Conservation (phyloP, 1,140 invertebrate genomes). For the Vanessa atalanta region DNA sequence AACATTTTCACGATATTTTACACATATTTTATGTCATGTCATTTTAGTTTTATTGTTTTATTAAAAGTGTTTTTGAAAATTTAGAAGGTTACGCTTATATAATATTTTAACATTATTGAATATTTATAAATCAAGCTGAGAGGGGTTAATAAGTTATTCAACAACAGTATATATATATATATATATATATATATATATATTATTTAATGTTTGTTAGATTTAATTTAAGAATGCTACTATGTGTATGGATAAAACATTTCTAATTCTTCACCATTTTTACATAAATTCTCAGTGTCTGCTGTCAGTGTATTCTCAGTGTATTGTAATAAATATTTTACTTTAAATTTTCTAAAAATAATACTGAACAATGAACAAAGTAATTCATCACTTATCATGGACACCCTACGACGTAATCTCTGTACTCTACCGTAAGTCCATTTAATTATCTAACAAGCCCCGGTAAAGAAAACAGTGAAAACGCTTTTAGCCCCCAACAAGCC, state of each 20-base stretch:
- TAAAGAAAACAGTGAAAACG: constrained; percentile 57
- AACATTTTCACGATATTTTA: too few relatives aligned
- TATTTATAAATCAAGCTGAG: background rate
- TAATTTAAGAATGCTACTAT: too few relatives aligned
- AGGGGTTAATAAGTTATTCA: background rate
- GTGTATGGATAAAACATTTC: background rate
- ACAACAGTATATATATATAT: too few relatives aligned
- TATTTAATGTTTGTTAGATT: too few relatives aligned
- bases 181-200: too few relatives aligned
- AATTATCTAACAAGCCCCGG: constrained; percentile 57
- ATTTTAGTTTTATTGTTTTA: too few relatives aligned
- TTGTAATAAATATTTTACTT: background rate
- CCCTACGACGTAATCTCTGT: constrained; percentile 51
- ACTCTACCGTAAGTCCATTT: constrained; percentile 60
- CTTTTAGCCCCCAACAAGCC: constrained; percentile 33
- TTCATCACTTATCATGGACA: constrained; percentile 23
- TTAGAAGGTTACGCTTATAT: too few relatives aligned
- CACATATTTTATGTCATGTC: too few relatives aligned
- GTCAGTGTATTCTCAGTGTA: too few relatives aligned
- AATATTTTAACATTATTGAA: too few relatives aligned
- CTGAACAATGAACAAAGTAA: background rate
- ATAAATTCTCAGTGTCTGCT: background rate
- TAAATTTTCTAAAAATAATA: background rate
- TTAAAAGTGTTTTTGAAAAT: too few relatives aligned
- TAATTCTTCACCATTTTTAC: too few relatives aligned